A percentile compares a stretch with the other conserved stretches of the same genome.
Conservation (phyloP, 2,888 invertebrate genomes). For the Orthosia gracilis region DNA sequence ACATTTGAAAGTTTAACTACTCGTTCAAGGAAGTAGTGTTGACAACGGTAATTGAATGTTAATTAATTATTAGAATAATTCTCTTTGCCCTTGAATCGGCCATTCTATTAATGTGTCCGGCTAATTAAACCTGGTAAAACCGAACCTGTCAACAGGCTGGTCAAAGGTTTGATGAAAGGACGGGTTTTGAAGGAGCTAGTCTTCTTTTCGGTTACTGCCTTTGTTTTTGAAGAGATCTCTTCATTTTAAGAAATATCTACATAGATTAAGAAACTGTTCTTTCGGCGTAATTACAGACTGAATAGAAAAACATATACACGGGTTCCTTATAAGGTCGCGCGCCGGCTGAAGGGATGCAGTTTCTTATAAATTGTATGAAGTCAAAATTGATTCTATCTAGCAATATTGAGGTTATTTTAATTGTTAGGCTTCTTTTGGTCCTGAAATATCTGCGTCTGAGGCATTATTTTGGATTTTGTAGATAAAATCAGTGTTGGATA, state of each 20-base stretch:
- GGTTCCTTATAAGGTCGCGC: no score
- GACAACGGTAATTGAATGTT: conserved; percentile 48
- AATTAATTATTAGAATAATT: conserved; percentile 37
- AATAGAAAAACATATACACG: no score
- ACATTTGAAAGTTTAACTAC: conserved; percentile 35
- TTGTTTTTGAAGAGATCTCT: background rate
- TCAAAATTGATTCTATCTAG: no score
- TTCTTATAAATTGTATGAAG: no score
- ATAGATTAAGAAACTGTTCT: background rate
- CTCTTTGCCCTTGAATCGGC: conserved; percentile 41
- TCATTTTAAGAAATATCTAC: background rate
- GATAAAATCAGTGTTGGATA: background rate
- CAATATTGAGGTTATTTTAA: no score
- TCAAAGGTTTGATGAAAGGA: no score
- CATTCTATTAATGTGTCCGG: conserved; percentile 17
- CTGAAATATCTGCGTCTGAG: background rate
- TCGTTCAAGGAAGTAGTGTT: conserved; percentile 42
- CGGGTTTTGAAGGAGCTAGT: background rate
- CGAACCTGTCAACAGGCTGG: background rate
- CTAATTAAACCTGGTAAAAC: conserved; percentile 6
- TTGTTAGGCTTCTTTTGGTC: background rate
- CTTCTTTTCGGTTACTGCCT: background rate
- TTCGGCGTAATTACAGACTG: no score
- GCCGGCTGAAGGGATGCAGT: no score
- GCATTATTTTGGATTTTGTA: background rate